These are phyloP conservation scores for Gambusia holbrooki DNA, from an alignment of 2,113 vertebrate genomes.

Conservation along the genomic window DNA sequence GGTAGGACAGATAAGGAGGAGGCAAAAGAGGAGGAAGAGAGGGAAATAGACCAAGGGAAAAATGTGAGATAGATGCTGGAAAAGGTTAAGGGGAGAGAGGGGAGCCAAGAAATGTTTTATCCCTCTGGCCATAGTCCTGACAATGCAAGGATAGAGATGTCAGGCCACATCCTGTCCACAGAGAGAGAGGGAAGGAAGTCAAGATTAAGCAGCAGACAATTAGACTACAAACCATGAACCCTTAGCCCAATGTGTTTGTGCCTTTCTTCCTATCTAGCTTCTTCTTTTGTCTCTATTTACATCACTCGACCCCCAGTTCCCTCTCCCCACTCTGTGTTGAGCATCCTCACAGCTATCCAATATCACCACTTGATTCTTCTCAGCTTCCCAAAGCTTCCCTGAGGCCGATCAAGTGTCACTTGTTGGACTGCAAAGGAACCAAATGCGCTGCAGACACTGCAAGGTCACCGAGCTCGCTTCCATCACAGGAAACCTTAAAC, in stretches of 20 bases:
- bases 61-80: slow-evolving; percentile 44
- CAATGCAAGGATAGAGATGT: slow-evolving; percentile 67
- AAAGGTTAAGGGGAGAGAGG: slow-evolving; percentile 40
- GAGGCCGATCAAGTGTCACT: slow-evolving; percentile 72
- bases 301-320: neutral
- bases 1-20: slow-evolving; percentile 35
- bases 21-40: slow-evolving; percentile 23
- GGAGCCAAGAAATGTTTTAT: slow-evolving; percentile 51
- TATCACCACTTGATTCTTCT: slow-evolving; percentile 65
- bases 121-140: slow-evolving; percentile 56
- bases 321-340: neutral
- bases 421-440: slow-evolving; percentile 41
- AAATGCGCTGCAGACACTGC: slow-evolving; percentile 55
- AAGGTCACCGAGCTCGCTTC: slow-evolving; percentile 73
- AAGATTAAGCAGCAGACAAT: slow-evolving; percentile 58
- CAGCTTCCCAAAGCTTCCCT: slow-evolving; percentile 63
- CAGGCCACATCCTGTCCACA: slow-evolving; percentile 67
- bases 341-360: slow-evolving; percentile 60
- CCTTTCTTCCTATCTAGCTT: slow-evolving; percentile 45
- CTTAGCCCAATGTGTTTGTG: slow-evolving; percentile 42
- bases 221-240: slow-evolving; percentile 59
- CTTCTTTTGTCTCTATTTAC: slow-evolving; percentile 43
- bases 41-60: slow-evolving; percentile 35
- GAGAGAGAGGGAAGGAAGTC: slow-evolving; percentile 18
- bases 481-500: slow-evolving; percentile 76